Evolutionary conservation across 1,140 invertebrate genomes (phyloP).

Genomic region (Araneus ventricosus): DNA sequence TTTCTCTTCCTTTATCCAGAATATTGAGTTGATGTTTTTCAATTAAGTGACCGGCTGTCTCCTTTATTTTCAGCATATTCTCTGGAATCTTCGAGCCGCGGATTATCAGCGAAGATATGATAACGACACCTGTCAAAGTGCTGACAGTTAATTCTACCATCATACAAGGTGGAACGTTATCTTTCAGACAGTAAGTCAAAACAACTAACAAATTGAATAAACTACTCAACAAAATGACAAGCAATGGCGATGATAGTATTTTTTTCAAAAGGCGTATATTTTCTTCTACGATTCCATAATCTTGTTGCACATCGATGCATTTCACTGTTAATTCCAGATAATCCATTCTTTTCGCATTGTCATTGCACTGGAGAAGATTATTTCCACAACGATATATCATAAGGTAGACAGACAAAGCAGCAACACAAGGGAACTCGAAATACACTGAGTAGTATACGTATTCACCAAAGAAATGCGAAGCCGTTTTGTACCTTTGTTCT

Average conservation of each 20-base stretch:
- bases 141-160: background rate
- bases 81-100: background rate
- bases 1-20: background rate
- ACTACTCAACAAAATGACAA: background rate
- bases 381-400: background rate
- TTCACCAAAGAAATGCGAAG: background rate
- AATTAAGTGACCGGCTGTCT: background rate
- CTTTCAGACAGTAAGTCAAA: background rate
- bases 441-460: background rate
- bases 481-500: background rate
- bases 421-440: background rate
- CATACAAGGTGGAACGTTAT: background rate
- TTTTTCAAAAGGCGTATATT: background rate
- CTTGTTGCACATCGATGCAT: background rate
- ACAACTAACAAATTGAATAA: background rate
- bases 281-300: background rate
- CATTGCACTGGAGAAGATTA: background rate
- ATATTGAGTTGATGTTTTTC: background rate
- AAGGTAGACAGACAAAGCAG: background rate
- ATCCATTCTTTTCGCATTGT: background rate
- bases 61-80: background rate
- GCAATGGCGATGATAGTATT: background rate
- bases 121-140: background rate
- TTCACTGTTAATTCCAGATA: too few relatives aligned
- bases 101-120: background rate